A percentile compares a stretch with the other conserved stretches of the same genome.
Evolutionary conservation across 2,888 invertebrate genomes (phyloP).

Genomic region (Rhagophthalmus giganteus): DNA sequence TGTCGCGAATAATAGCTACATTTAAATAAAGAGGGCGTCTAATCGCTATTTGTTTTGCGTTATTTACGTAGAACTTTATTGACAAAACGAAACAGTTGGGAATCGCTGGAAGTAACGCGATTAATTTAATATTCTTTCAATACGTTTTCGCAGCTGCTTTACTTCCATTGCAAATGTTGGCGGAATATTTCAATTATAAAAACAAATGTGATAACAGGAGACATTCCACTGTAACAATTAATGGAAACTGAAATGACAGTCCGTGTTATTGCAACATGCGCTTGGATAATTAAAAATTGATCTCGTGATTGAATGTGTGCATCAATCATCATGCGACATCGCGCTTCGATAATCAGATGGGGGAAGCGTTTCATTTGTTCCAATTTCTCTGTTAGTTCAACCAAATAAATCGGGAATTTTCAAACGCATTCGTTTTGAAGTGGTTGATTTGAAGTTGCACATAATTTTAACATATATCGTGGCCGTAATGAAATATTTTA

Average conservation of each 20-base stretch:
- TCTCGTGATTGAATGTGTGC: slow-evolving; percentile 37
- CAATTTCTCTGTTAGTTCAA: slow-evolving; percentile 17
- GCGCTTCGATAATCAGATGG: slow-evolving; percentile 32
- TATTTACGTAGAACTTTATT: no score
- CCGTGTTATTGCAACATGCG: slow-evolving; percentile 31
- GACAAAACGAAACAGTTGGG: no score
- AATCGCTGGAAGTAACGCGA: no score
- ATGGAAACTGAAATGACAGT: slow-evolving; percentile 27
- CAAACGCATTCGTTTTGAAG: slow-evolving; percentile 12
- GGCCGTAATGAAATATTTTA: no score
- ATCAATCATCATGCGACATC: slow-evolving; percentile 37
- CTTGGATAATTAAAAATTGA: slow-evolving; percentile 37
- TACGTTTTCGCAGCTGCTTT: no score
- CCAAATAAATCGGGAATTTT: slow-evolving; percentile 22
- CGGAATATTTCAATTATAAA: slow-evolving; percentile 22
- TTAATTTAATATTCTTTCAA: no score
- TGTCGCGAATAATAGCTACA: no score
- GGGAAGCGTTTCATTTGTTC: slow-evolving; percentile 23
- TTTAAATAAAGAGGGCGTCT: no score
- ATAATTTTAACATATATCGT: no score
- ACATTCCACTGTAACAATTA: slow-evolving; percentile 17
- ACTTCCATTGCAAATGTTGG: no score
- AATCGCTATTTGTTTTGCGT: no score
- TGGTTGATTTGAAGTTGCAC: background rate
- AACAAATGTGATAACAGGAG: slow-evolving; percentile 20